Evolutionary conservation across 2,113 vertebrate species (phyloP), one percentile per base, ranked within the genome.

Genomic region (Ctenomys sociabilis): DNA sequence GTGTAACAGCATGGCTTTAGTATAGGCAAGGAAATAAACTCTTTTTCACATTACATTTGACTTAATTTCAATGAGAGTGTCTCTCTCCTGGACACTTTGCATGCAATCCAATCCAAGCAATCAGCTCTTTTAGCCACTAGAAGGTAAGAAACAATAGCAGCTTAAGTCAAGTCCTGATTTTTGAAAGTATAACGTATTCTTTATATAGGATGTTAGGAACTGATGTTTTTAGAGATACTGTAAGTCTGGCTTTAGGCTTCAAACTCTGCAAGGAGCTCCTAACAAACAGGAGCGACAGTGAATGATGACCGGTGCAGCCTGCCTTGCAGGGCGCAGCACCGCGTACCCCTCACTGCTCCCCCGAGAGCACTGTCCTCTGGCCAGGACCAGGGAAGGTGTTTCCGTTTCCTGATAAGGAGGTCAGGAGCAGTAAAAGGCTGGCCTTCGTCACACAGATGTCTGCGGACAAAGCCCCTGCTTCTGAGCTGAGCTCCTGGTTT

Each of bases 51-150:
- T 95, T 88, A 91, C 13, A 40, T 54, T 81, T 63, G 68, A 88
- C 54, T 93, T 61, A 64, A 21, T 95, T 95, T 94, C 49, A 84
- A 94, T 84, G 88, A 82, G 86, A 80, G 73, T 40, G 13, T 9
- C 24, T 28, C 24, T 87, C 54, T 94, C 43, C 70, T 75, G n/a
- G 92, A 93, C 80, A 85, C 4, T 66, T 52, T 37, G 54, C 81
- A 30, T 73, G 30, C 21, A 66, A 90, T 93, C 52, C 21, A 66
- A 90, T 93, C 52, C 89, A 95, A 89, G n/a, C 43, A 93, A 37
- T 17, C 78, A 43, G 37, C 32, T 45, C 32, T 64, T 68, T 81
- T 61, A 64, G 32, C 64, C 45, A 49, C 61, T 26, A 88, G 49
- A 57, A 35, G 73, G 64, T 75, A 84, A 83, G 45, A 92, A 85